phyloP scores from a whole-genome alignment of 2,113 vertebrate genomes.

The Etia nguti region DNA sequence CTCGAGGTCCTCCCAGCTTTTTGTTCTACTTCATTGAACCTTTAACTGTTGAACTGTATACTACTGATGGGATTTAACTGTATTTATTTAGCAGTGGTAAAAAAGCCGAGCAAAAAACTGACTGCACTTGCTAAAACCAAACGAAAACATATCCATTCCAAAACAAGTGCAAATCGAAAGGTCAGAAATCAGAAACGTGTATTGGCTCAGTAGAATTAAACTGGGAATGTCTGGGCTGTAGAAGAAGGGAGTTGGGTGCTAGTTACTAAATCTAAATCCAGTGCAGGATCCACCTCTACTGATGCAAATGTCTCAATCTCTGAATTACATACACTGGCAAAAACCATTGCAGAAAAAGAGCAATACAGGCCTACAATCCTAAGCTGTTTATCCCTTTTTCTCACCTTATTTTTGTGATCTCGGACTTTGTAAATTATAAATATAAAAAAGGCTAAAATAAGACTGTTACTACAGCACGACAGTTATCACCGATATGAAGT shows the following conservation, averaged over 20 bases:
- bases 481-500: neutral
- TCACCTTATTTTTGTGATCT: neutral
- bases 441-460: neutral
- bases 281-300: neutral
- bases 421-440: neutral
- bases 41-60: neutral
- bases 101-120: neutral
- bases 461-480: neutral
- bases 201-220: neutral
- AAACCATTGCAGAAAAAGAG: accelerated
- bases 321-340: neutral
- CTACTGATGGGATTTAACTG: neutral
- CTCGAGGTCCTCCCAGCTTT: neutral
- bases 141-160: neutral
- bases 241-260: neutral
- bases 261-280: neutral
- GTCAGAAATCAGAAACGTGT: neutral
- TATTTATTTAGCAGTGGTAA: neutral
- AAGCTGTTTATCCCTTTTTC: neutral
- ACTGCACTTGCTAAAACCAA: neutral
- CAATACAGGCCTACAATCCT: neutral
- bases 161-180: neutral
- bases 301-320: neutral
- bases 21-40: neutral
- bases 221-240: neutral